Evolutionary conservation across 2,888 invertebrate genomes (phyloP).

Genomic region (Norana najaformis): DNA sequence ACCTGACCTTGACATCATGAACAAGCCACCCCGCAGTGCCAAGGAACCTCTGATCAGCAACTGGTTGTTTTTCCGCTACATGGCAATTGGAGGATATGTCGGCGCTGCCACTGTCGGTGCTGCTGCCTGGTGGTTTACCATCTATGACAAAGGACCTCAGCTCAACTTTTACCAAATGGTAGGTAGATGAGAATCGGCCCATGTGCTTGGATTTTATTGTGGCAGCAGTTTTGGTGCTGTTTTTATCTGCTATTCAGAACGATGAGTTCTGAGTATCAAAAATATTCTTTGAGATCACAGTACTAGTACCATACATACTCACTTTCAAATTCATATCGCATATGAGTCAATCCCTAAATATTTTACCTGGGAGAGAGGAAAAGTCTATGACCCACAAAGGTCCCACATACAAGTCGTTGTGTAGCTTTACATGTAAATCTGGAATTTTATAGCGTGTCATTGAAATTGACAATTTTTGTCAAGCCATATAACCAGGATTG

Average conservation of each 20-base stretch:
- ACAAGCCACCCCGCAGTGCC: conserved; percentile 94
- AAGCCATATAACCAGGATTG: neutral
- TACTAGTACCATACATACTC: too few relatives aligned
- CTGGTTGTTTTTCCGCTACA: conserved; percentile 92
- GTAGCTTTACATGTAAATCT: too few relatives aligned
- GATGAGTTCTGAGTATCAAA: neutral
- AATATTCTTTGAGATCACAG: neutral
- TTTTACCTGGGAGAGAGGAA: too few relatives aligned
- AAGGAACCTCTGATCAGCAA: conserved; percentile 98
- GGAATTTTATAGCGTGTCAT: neutral
- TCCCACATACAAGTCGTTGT: too few relatives aligned
- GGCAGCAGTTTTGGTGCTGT: neutral
- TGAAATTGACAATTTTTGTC: neutral
- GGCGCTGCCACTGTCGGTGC: conserved; percentile 98
- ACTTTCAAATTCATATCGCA: too few relatives aligned
- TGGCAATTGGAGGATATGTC: conserved; percentile 73
- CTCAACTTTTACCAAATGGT: conserved; percentile 89
- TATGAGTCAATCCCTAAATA: too few relatives aligned
- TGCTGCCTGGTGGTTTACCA: conserved; percentile 99
- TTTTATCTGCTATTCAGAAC: neutral
- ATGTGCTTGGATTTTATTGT: neutral
- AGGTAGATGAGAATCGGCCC: conserved; percentile 28
- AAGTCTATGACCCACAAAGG: too few relatives aligned
- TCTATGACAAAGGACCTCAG: conserved; percentile 87
- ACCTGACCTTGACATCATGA: conserved; percentile 99